phyloP scores from a whole-genome alignment of 2,888 invertebrate species.

The Drosophila formosana region DNA sequence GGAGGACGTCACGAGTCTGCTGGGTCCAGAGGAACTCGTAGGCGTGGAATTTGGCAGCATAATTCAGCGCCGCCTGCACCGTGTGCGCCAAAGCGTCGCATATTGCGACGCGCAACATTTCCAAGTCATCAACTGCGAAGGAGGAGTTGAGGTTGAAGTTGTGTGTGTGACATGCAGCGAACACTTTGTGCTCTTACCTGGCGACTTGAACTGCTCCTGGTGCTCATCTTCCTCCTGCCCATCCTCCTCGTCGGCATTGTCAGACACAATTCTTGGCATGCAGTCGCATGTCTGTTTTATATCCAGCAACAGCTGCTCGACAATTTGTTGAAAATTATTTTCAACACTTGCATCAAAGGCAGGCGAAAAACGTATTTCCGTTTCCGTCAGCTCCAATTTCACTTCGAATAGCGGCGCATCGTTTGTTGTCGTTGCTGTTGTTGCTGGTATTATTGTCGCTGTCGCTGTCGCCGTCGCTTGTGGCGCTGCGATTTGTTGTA shows the following conservation, averaged over 20 bases:
- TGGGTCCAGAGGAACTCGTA: conserved; percentile 82
- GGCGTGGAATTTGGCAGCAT: conserved; percentile 79
- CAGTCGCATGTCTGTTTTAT: conserved; percentile 91
- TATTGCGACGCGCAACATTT: conserved; percentile 67
- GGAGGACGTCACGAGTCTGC: conserved; percentile 68
- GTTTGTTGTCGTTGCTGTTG: conserved; percentile 41
- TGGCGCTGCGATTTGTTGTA: conserved; percentile 65
- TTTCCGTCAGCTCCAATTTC: conserved; percentile 90
- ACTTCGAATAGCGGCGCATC: conserved; percentile 91
- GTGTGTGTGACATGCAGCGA: conserved; percentile 2
- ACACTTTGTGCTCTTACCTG: conserved; percentile 27
- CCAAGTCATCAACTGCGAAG: conserved; percentile 61
- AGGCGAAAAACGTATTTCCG: conserved; percentile 90
- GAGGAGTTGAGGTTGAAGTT: neutral
- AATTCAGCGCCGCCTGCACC: conserved; percentile 71
- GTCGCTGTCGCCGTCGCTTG: conserved; percentile 47
- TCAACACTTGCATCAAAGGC: conserved; percentile 89
- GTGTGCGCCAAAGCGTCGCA: conserved; percentile 69
- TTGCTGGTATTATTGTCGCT: conserved; percentile 30
- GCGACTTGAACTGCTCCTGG: conserved; percentile 19
- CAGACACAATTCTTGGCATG: conserved; percentile 89
- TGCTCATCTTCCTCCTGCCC: conserved; percentile 21
- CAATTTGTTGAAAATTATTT: conserved; percentile 89
- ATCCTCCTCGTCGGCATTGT: conserved; percentile 77
- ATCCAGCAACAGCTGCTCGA: conserved; percentile 91